These are phyloP conservation scores for Margarornis squamiger DNA, from an alignment of 2,797 vertebrate species.

Conservation along the genomic window DNA sequence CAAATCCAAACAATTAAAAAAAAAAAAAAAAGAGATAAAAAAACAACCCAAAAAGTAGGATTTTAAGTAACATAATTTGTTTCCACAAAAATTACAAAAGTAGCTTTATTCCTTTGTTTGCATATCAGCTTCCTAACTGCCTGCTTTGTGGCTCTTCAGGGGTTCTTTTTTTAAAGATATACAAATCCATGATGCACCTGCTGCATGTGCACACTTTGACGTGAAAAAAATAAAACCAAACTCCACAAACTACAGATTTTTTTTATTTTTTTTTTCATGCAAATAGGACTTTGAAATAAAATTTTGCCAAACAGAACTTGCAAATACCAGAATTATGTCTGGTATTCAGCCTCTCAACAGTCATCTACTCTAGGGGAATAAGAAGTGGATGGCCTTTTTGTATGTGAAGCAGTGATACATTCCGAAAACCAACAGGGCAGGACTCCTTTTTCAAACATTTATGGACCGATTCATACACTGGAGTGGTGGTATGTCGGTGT, in stretches of 20 bases:
- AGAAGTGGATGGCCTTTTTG: neutral
- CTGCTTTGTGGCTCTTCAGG: neutral
- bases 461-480: neutral
- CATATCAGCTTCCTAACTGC: neutral
- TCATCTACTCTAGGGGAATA: neutral
- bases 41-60: rapidly evolving
- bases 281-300: neutral
- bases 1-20: neutral
- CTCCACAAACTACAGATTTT: neutral
- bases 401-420: neutral
- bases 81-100: neutral
- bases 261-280: neutral
- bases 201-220: neutral
- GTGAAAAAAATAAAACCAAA: no score
- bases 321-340: neutral
- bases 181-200: neutral
- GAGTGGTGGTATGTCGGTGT: neutral
- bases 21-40: rapidly evolving
- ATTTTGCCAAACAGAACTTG: neutral
- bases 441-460: neutral
- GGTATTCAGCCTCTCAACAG: neutral
- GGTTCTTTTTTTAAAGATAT: neutral
- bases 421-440: neutral
- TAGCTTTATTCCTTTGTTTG: neutral
- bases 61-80: neutral